These are phyloP conservation scores for Mechanitis messenoides DNA, from an alignment of 2,888 invertebrate species.

Conservation along the genomic window DNA sequence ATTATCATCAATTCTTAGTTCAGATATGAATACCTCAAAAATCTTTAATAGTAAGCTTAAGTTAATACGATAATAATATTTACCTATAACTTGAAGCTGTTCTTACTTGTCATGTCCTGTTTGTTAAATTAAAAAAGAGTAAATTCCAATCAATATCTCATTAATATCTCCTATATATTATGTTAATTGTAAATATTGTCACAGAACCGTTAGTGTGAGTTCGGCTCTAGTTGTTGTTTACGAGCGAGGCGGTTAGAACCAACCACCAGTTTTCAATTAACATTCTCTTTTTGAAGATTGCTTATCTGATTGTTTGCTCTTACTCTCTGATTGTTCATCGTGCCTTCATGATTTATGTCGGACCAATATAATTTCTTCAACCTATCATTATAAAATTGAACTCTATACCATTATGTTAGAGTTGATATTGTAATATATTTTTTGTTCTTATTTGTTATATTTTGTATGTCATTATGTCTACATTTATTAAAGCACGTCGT, in stretches of 20 bases:
- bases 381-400: conserved; percentile 1
- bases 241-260: conserved; percentile 21
- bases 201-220: conserved; percentile 8
- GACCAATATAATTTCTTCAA: conserved; percentile 26
- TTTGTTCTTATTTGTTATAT: conserved; percentile 19
- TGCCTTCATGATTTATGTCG: conserved; percentile 34
- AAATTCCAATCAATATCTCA: no score
- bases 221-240: conserved; percentile 24
- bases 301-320: conserved; percentile 36
- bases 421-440: conserved; percentile 5
- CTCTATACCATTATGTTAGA: conserved; percentile 5
- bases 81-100: no score
- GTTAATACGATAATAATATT: no score
- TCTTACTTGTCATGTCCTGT: no score
- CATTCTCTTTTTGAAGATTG: conserved; percentile 37
- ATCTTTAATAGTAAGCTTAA: no score
- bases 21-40: no score
- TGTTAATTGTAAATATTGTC: background rate
- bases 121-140: no score
- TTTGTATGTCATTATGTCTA: conserved; percentile 31
- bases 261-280: conserved; percentile 36
- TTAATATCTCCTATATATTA: background rate
- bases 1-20: no score
- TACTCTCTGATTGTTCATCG: conserved; percentile 34
- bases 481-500: conserved; percentile 30